phyloP scores from a whole-genome alignment of 2,888 invertebrate species.

The Schrankia costaestrigalis region DNA sequence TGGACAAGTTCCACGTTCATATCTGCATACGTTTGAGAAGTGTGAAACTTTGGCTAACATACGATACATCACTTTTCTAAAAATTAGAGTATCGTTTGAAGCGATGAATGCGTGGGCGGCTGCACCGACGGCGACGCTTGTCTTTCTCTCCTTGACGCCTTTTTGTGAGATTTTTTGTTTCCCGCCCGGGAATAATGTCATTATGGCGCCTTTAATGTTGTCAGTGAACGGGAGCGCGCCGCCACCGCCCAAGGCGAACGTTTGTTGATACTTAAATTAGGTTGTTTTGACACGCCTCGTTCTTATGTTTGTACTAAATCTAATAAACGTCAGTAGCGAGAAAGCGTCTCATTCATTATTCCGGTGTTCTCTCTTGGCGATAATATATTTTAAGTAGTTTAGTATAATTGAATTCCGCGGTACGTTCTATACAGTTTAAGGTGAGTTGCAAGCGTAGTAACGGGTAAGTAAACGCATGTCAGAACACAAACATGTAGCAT shows the following conservation, averaged over 20 bases:
- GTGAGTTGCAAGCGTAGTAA: too few relatives aligned
- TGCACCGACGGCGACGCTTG: slow-evolving; percentile 41
- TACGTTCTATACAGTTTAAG: slow-evolving; percentile 6
- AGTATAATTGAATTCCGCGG: slow-evolving; percentile 33
- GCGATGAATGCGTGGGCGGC: slow-evolving; percentile 30
- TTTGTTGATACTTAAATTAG: slow-evolving; percentile 81
- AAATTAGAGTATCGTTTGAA: slow-evolving; percentile 61
- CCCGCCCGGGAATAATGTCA: slow-evolving; percentile 78
- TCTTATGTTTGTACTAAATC: slow-evolving; percentile 79
- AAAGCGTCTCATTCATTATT: slow-evolving; percentile 66
- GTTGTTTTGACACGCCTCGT: slow-evolving; percentile 80
- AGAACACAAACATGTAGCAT: slow-evolving; percentile 41
- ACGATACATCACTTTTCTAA: slow-evolving; percentile 62
- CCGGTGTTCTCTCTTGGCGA: slow-evolving; percentile 38
- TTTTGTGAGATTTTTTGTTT: slow-evolving; percentile 73
- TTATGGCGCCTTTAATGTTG: slow-evolving; percentile 80
- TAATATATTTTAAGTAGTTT: slow-evolving; percentile 48
- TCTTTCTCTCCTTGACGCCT: slow-evolving; percentile 69
- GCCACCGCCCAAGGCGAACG: slow-evolving; percentile 77
- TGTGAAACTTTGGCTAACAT: slow-evolving; percentile 26
- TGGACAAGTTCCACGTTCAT: slow-evolving; percentile 24
- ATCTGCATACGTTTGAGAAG: slow-evolving; percentile 24
- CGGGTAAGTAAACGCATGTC: slow-evolving; percentile 41
- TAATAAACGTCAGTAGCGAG: slow-evolving; percentile 74
- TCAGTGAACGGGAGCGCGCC: slow-evolving; percentile 68